Evolutionary conservation across 2,113 vertebrate species (phyloP), one percentile per base, ranked within the genome.

Genomic region (Hippoglossus stenolepis): DNA sequence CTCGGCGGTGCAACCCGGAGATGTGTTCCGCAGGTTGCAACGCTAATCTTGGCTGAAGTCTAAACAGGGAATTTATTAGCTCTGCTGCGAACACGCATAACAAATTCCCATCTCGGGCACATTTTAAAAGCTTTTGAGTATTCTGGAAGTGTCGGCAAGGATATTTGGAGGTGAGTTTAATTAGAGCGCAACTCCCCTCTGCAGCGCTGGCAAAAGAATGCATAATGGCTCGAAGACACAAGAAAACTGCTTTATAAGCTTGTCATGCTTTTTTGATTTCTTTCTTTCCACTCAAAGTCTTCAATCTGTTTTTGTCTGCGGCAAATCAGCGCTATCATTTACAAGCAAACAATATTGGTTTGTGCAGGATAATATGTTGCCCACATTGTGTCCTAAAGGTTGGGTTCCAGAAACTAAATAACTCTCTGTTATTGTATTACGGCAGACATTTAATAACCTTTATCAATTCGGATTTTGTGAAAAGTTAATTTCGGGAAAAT

Each of bases 131-230:
- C 83, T 87, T 89, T 87, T 89, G 85, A 84, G 85, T 87, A 91
- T 91, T 91, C 90, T 70, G 73, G 83, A 92, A 70, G 88, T 89
- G 88, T 91, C 84, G 60, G 88, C 84, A 93, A 93, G 91, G 91
- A 91, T 91, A 89, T 92, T 92, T 93, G 88, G 90, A 91, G 92
- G 91, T 92, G 90, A 91, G 90, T 91, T 90, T 93, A 93, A 93
- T 93, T 93, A 93, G 90, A 91, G 76, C 85, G 81, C 86, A 84
- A 89, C 88, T 88, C 84, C 85, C 86, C 80, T 86, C 87, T 80
- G 85, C 90, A 77, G 85, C 45, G 80, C 87, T 86, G 84, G 89
- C 89, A 89, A 85, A 90, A 89, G 89, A 92, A 92, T 88, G 81
- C 87, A 87, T 80, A 93, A 90, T 84, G 83, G 90, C 90, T 92